Percentiles rank a stretch among this genome's conserved stretches.
phyloP scores from a whole-genome alignment of 1,140 invertebrate species.

The Drosophila truncata region DNA sequence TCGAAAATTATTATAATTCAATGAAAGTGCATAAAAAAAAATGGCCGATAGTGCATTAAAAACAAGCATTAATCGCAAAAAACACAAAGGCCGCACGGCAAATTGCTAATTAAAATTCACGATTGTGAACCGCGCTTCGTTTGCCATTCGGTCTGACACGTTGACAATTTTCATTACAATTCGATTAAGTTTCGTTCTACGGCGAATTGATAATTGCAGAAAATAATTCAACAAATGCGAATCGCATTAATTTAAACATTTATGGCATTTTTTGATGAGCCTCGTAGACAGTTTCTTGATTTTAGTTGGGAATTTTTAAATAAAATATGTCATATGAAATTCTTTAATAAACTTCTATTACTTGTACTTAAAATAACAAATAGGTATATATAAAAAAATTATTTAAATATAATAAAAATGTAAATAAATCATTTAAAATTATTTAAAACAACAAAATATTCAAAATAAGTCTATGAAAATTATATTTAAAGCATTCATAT shows the following conservation, averaged over 20 bases:
- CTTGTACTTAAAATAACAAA: too few relatives aligned
- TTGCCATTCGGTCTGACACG: slow-evolving; percentile 47
- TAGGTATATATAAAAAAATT: not conserved
- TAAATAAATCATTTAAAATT: too few relatives aligned
- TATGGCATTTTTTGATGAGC: not conserved
- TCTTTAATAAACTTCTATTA: not conserved
- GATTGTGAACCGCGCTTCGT: slow-evolving; percentile 35
- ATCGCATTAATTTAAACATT: slow-evolving; percentile 23
- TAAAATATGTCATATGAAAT: not conserved
- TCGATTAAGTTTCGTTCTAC: slow-evolving; percentile 64
- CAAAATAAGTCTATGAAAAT: too few relatives aligned
- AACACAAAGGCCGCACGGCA: slow-evolving; percentile 34
- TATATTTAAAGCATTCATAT: too few relatives aligned
- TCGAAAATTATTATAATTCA: slow-evolving; percentile 53
- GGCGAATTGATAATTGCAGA: slow-evolving; percentile 44
- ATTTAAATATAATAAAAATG: not conserved
- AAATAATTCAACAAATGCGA: slow-evolving; percentile 36
- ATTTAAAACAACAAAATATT: too few relatives aligned
- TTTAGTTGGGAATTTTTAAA: too few relatives aligned
- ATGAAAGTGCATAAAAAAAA: slow-evolving; percentile 57
- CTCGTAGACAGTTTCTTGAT: not conserved
- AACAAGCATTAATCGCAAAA: slow-evolving; percentile 44
- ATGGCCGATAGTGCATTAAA: slow-evolving; percentile 64
- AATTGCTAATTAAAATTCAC: slow-evolving; percentile 75
- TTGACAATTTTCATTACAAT: slow-evolving; percentile 75